A percentile compares a stretch with the other conserved stretches of the same genome.
These are phyloP conservation scores for Lates calcarifer DNA, from an alignment of 2,113 vertebrate species.

Conservation along the genomic window DNA sequence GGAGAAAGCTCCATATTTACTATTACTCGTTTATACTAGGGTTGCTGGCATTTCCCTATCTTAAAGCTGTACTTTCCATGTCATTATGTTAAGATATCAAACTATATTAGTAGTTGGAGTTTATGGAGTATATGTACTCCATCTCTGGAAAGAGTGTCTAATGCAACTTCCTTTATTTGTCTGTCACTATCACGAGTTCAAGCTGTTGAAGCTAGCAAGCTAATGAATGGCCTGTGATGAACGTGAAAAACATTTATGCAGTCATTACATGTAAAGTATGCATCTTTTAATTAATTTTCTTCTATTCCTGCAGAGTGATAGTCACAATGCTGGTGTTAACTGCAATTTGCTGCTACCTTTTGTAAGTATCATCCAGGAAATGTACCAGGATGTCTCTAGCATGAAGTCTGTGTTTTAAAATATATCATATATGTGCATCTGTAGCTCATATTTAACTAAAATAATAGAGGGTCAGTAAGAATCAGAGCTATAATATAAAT, in stretches of 20 bases:
- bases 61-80: background rate
- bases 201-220: too few relatives aligned
- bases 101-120: too few relatives aligned
- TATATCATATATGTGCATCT: too few relatives aligned
- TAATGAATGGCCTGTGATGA: background rate
- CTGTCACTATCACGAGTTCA: slow-evolving; percentile 55
- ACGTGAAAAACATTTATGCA: background rate
- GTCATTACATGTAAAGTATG: background rate
- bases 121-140: background rate
- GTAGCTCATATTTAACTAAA: background rate
- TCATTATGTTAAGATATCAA: background rate
- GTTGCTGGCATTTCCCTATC: background rate
- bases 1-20: background rate
- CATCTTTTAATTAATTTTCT: slow-evolving; percentile 4
- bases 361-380: slow-evolving; percentile 89
- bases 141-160: slow-evolving; percentile 17
- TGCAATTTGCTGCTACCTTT: slow-evolving; percentile 97
- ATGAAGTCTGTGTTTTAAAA: background rate
- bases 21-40: rapidly evolving
- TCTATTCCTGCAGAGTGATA: slow-evolving; percentile 87
- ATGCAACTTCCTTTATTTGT: slow-evolving; percentile 56
- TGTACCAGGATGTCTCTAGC: background rate
- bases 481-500: background rate
- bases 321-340: slow-evolving; percentile 97
- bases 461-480: background rate